Evolutionary conservation across 2,113 vertebrate species (phyloP).

Genomic region (Daphoenositta chrysoptera): DNA sequence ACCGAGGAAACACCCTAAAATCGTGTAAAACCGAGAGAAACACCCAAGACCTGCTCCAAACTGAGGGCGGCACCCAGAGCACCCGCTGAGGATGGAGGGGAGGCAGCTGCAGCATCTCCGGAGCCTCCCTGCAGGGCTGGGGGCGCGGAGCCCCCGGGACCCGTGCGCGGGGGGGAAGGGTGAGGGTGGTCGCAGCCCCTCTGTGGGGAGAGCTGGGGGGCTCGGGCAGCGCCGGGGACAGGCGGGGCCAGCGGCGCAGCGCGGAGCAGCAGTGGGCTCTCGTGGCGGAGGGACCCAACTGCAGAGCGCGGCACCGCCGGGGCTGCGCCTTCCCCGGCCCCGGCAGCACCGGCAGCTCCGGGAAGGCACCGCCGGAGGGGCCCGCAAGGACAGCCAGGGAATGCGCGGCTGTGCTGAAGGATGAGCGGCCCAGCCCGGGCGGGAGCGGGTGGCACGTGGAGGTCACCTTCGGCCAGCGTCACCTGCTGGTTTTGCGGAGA

Average conservation of each 20-base stretch:
- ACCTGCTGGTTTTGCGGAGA: fast-evolving
- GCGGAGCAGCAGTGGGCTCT: slow-evolving; percentile 38
- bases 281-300: not conserved
- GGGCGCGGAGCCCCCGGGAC: not conserved
- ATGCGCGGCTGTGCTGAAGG: fast-evolving
- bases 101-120: not conserved
- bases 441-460: fast-evolving
- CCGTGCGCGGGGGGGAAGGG: fast-evolving
- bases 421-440: not conserved
- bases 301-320: not conserved
- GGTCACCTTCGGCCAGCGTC: fast-evolving
- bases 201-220: fast-evolving
- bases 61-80: not conserved
- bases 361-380: not conserved
- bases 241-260: not conserved
- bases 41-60: not conserved
- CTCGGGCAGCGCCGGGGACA: not conserved
- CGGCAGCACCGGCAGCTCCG: not conserved
- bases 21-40: not conserved
- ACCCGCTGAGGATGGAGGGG: not conserved
- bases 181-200: not conserved
- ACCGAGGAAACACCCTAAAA: not conserved
- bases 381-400: fast-evolving
- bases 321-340: not conserved
- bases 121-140: not conserved